These are phyloP conservation scores for Thymelicus lineola DNA, from an alignment of 2,888 invertebrate species.

Conservation along the genomic window DNA sequence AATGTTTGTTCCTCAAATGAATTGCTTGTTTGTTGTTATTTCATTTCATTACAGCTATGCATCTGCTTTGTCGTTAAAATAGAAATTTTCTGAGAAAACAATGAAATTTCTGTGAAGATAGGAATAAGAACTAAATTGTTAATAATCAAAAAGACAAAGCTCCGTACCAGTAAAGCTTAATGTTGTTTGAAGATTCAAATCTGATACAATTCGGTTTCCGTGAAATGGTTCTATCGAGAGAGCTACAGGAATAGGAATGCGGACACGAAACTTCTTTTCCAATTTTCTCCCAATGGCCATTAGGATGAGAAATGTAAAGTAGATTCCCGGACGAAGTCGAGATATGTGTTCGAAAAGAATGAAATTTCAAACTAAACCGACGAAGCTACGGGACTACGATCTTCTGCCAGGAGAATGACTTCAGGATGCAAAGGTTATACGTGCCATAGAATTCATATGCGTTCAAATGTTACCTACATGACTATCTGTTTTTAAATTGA, in stretches of 20 bases:
- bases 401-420: slow-evolving; percentile 56
- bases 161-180: slow-evolving; percentile 9
- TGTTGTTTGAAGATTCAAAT: slow-evolving; percentile 26
- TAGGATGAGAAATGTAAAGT: slow-evolving; percentile 85
- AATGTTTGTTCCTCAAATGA: neutral
- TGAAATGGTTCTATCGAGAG: slow-evolving; percentile 38
- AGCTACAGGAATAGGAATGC: slow-evolving; percentile 57
- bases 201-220: slow-evolving; percentile 36
- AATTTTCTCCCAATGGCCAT: slow-evolving; percentile 84
- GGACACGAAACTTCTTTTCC: slow-evolving; percentile 81
- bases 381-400: slow-evolving; percentile 58
- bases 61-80: neutral
- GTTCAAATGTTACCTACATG: slow-evolving; percentile 33
- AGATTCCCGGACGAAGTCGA: slow-evolving; percentile 80
- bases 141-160: slow-evolving; percentile 12
- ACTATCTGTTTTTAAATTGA: slow-evolving; percentile 29
- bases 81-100: neutral
- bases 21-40: too few relatives aligned
- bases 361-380: slow-evolving; percentile 78
- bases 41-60: too few relatives aligned
- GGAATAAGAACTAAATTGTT: slow-evolving; percentile 8
- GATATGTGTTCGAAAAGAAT: slow-evolving; percentile 82
- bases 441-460: slow-evolving; percentile 34
- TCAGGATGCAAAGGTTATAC: slow-evolving; percentile 51
- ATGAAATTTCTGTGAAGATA: neutral